A percentile compares a stretch with the other conserved stretches of the same genome.
These are phyloP conservation scores for Ciconia maguari DNA, from an alignment of 2,113 vertebrate genomes.

Conservation along the genomic window DNA sequence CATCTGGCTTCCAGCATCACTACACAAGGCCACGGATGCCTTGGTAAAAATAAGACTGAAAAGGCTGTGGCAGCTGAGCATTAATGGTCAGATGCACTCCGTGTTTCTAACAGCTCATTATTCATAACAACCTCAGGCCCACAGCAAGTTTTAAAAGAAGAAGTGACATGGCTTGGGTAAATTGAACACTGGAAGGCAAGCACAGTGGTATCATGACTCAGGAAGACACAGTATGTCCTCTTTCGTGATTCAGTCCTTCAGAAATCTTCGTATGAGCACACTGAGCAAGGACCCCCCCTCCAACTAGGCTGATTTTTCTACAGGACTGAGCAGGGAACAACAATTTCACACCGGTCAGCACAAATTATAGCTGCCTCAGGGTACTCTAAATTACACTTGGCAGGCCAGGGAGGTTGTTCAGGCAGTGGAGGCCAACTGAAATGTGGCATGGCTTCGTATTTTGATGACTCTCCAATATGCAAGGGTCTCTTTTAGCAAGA, in stretches of 20 bases:
- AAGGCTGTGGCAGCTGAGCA: not conserved
- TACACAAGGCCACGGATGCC: not conserved
- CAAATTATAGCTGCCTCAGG: not conserved
- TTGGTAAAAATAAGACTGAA: not conserved
- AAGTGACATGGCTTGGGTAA: not conserved
- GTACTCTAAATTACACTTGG: not conserved
- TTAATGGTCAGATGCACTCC: not conserved
- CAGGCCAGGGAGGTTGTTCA: not conserved
- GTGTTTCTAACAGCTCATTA: not conserved
- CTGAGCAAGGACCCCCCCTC: not conserved
- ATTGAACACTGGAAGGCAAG: not conserved
- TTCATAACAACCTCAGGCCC: not conserved
- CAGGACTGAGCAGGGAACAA: not conserved
- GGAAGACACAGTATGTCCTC: not conserved
- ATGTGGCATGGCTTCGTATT: not conserved
- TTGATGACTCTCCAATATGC: not conserved
- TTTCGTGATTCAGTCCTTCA: not conserved
- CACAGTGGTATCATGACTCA: not conserved
- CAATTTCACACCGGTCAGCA: not conserved
- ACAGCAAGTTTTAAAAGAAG: not conserved
- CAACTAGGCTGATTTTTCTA: not conserved
- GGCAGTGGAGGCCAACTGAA: not conserved
- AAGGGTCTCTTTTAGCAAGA: not conserved
- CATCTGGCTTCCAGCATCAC: not conserved
- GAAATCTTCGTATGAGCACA: not conserved